Evolutionary conservation across 2,797 vertebrate genomes (phyloP), one percentile per base, ranked within the genome.

Genomic region (Vipera latastei): DNA sequence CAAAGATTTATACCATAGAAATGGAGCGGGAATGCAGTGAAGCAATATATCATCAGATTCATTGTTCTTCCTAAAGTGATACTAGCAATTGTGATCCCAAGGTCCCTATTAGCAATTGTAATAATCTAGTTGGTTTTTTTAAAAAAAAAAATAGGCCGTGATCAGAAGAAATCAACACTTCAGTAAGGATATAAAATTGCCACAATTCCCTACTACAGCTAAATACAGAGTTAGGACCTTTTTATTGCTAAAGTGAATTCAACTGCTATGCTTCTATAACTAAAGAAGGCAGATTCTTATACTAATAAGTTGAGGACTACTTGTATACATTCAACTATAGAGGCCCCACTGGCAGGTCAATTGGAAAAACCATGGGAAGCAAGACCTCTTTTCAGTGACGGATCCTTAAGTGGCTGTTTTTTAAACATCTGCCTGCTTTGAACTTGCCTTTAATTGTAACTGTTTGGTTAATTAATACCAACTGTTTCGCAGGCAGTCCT

Each of bases 1-100:
- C 92, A 61, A 87, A 94, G 92, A 96, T 97, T 96, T 96, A 97
- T 94, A 95, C 91, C 92, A 90, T 61, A 90, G 69, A 95, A 96
- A 96, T 94, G 94, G 60, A 95, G 93, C 91, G 93, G 96, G 95
- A 96, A 63, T 91, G n/a, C 90, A 94, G 96, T 90, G 92, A 94
- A 89, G 87, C 11, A 86, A 56, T 73, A 86, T 89, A 92, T 94
- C 94, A 96, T 22, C 91, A 91, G 93, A 96, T 97, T 97, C 97
- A 97, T 88, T 93, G 65, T 89, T 65, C 16, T 0, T 1, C 91
- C 86, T 26, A 94, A 93, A 89, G 95, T 94, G 91, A 93, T 95
- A 91, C 93, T 61, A 92, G 91, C 95, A 95, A 95, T 96, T 95
- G 63, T 88, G 93, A 96, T 94, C 95, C 0, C 94, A 96, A 97